These are phyloP conservation scores for Thinocorus orbignyianus DNA, from an alignment of 2,113 vertebrate genomes.

Conservation along the genomic window DNA sequence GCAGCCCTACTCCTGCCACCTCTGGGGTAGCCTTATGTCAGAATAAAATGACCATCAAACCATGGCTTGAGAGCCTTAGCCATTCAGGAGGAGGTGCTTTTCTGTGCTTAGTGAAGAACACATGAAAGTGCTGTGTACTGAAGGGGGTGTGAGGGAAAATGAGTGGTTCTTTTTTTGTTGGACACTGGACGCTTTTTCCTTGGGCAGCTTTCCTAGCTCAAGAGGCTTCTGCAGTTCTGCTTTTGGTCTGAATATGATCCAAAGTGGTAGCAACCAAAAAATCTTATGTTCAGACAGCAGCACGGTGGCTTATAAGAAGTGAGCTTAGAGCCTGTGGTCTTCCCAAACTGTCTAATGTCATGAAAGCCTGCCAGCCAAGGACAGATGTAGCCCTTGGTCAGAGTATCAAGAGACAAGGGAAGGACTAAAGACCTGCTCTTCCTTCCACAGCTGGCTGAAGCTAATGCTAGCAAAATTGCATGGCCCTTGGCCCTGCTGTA, in stretches of 20 bases:
- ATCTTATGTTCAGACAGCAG: not conserved
- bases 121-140: not conserved
- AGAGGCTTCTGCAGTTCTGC: not conserved
- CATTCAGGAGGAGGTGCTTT: not conserved
- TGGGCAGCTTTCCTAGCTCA: not conserved
- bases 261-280: not conserved
- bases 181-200: not conserved
- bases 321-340: not conserved
- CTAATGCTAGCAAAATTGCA: not conserved
- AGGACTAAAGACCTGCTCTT: not conserved
- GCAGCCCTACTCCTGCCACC: not conserved
- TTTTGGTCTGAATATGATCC: not conserved
- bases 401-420: not conserved
- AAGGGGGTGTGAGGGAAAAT: not conserved
- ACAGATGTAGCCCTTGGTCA: not conserved
- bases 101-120: not conserved
- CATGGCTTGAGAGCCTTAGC: not conserved
- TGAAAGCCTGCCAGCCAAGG: not conserved
- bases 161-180: not conserved
- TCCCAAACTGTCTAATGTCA: not conserved
- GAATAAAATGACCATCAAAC: not conserved
- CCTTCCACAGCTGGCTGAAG: not conserved
- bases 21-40: not conserved
- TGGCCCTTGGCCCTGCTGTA: not conserved
- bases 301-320: rapidly evolving